Base-by-base conservation (phyloP, 2,797 vertebrate genomes). In the Danio aesculapii region DNA sequence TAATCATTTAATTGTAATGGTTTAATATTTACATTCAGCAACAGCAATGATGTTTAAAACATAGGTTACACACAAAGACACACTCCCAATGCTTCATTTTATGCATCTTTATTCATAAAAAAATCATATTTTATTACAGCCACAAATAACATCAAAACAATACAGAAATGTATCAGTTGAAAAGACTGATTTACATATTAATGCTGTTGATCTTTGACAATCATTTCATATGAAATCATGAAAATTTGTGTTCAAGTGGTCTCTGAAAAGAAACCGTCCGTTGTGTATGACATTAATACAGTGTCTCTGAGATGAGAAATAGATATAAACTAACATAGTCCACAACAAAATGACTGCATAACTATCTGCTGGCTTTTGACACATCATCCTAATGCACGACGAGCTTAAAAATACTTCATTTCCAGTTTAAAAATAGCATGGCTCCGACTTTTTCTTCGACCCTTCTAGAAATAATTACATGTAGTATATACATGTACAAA, bases 121-220 rank as follows among this genome's bases (percentile, higher is more conserved):
- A 69, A 49, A 30, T 16, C 55, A 63, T 16, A 49, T 50, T 52
- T 64, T 14, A 76, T n/a, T 72, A 80, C 72, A 80, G 77, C 47
- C 21, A 79, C 39, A 49, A 80, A 43, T 61, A 79, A 70, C 79
- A 84, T 77, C 11, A 81, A 83, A 83, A 75, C 10, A 50, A 66
- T 68, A 84, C 69, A 77, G 47, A 83, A 59, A 77, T 52, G 9
- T 41, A 53, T 69, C 17, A 49, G 9, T 19, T 58, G 17, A 13
- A 78, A 63, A 80, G 7, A 49, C 30, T 47, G 16, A 67, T 72
- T 44, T 66, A 73, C 63, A 63, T 68, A 41, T 64, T 19, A 72
- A 72, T 70, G 17, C 66, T 16, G 21, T 5, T 44, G 30, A 30
- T 50, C 30, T 43, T 52, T 70, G 10, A 61, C 58, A 69, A 61